A percentile compares a stretch with the other conserved stretches of the same genome.
Conservation (phyloP, 2,888 invertebrate genomes). For the Hoplodrina ambigua region DNA sequence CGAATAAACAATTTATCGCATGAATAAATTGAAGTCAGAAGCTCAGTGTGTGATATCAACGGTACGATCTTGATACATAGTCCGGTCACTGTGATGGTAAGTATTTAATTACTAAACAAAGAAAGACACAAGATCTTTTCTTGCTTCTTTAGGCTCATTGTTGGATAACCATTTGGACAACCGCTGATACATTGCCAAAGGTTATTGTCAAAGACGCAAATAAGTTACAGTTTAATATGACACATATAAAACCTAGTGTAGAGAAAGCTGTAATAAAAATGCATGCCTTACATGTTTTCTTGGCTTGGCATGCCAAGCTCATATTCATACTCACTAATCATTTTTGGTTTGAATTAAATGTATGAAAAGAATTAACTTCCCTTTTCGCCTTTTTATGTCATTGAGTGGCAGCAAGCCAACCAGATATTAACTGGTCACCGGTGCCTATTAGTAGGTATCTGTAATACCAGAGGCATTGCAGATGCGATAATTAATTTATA, state of each 20-base stretch:
- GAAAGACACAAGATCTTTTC: not conserved
- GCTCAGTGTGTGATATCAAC: slow-evolving; percentile 34
- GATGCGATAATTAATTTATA: too few species aligned
- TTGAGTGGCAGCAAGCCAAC: too few species aligned
- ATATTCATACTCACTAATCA: too few species aligned
- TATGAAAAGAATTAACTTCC: not conserved
- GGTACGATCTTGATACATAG: slow-evolving; percentile 28
- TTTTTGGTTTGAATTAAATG: not conserved
- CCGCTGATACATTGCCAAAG: slow-evolving; percentile 26
- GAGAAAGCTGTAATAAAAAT: slow-evolving; percentile 4
- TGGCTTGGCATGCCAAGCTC: slow-evolving; percentile 16
- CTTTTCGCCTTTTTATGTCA: not conserved
- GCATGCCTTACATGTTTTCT: not conserved
- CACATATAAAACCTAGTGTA: not conserved
- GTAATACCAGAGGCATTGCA: too few species aligned
- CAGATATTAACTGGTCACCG: too few species aligned
- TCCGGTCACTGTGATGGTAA: slow-evolving; percentile 1
- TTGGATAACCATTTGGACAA: slow-evolving; percentile 2
- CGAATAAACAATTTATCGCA: slow-evolving; percentile 57
- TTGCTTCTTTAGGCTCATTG: slow-evolving; percentile 20
- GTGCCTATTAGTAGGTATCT: too few species aligned
- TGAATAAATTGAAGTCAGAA: slow-evolving; percentile 50
- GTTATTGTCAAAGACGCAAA: slow-evolving; percentile 18
- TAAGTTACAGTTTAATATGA: slow-evolving; percentile 1
- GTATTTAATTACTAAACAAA: slow-evolving; percentile 8